Evolutionary conservation across 2,797 vertebrate species (phyloP).

Genomic region (Hippopotamyrus pictus): DNA sequence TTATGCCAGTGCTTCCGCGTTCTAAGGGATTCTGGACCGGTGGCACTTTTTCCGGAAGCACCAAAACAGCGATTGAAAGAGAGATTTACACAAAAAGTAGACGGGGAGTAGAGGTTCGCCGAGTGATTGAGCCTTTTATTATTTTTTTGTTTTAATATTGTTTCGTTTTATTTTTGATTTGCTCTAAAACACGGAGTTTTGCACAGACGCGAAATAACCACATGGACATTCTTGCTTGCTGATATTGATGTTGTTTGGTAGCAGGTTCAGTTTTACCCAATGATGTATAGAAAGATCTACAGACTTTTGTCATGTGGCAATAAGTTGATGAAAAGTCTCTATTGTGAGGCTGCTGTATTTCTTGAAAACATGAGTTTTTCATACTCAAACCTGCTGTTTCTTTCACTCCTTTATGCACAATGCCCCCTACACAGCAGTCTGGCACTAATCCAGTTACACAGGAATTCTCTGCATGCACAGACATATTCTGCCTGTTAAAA

Average conservation of each 20-base stretch:
- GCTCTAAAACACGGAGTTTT: not conserved
- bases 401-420: not conserved
- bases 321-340: constrained; percentile 6
- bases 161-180: not conserved
- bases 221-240: not conserved
- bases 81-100: not conserved
- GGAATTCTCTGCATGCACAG: not conserved
- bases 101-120: not conserved
- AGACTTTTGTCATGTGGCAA: constrained; percentile 10
- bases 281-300: not conserved
- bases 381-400: not conserved
- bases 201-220: not conserved
- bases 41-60: not conserved
- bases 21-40: not conserved
- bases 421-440: too few relatives aligned
- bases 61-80: not conserved
- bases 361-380: not conserved
- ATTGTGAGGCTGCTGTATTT: not conserved
- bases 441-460: not conserved
- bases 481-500: not conserved
- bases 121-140: not conserved
- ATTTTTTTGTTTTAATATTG: not conserved
- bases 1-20: not conserved
- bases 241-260: constrained; percentile 7
- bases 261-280: not conserved